Evolutionary conservation across 1,140 invertebrate species (phyloP), one percentile per base, ranked within the genome.

Genomic region (Diorhabda carinulata): DNA sequence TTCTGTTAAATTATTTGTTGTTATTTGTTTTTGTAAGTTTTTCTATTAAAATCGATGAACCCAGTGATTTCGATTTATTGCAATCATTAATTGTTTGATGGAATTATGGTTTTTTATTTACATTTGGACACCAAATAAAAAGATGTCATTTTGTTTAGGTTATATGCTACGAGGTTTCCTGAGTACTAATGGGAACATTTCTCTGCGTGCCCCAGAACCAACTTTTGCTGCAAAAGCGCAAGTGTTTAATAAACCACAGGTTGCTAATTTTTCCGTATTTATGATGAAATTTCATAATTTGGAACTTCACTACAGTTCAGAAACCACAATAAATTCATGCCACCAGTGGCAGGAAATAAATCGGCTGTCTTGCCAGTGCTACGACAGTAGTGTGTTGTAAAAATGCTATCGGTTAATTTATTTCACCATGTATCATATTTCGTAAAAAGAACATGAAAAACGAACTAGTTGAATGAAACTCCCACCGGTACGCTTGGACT

Each of bases 401-500:
- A 10, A 79, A 72, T 66, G 76, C 78, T 59, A 70, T 60, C 41
- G 79, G 80, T 52, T 74, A 72, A 57, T 74, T 60, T 44, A 66
- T 82, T 43, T 78, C 79, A 43, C 78, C 77, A 41, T 74, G 77
- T 72, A 78, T 81, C 43, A 66, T 81, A 47, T 83, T 82, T 74
- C 77, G 70, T 3, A 61, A 77, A 8, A 70, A 81, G 73, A 80
- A 79, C 74, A 25, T 25, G 25, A 25, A 25, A 25, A 25, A 25
- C 25, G 25, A 25, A 25, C 25, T 25, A 25, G 0, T 80, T 70
- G 76, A 25, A 78, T 62, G 79, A 79, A 73, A 79, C 79, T 42
- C 82, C 83, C 8, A 45, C 76, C 61, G 84, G 83, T 70, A 76
- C 79, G 52, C 61, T 78, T 63, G 81, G 80, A 72, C 72, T 74